Evolutionary conservation across 2,888 invertebrate species (phyloP), one percentile per base, ranked within the genome.

Genomic region (Strigamia crassipes): DNA sequence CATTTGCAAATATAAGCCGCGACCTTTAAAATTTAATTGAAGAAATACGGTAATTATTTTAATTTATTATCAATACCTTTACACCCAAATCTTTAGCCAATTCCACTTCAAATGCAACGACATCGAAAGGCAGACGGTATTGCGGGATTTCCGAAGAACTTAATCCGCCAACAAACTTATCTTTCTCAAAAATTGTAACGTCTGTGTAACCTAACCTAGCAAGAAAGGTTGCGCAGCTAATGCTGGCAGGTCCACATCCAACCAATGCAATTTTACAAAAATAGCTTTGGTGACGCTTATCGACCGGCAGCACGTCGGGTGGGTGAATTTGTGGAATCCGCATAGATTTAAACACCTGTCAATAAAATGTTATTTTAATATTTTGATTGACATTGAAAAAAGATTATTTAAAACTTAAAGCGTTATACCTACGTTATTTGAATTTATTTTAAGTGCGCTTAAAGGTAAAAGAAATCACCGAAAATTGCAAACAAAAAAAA

Each of bases 191-290:
- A 83, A 99, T 93, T 0, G 95, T 96, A 27, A 99, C 89, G 86
- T 98, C 90, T 9, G 92, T 91, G 87, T 99, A 99, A 0, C 99
- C 99, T 18, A 99, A 89, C 27, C 99, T 90, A 0, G 94, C 98
- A 21, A 99, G 89, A 89, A 96, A 99, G 18, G 98, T 97, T 0
- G 97, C 98, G 86, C 99, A 99, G 12, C 97, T 97, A 82, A 98
- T 90, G 10, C 96, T 96, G 4, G 99, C 97, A 0, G 99, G 99
- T 0, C 99, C 99, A 84, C 96, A 97, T 0, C 99, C 99, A 9
- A 99, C 87, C 38, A 99, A 87, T 0, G 94, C 96, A 80, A 99
- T 94, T 88, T 92, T 94, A 9, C 92, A 90, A 42, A 84, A 82
- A 51, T 92, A 91, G 83, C 86, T 86, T 80, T 85, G 86, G 2